These are phyloP conservation scores for Trididemnum nubilum DNA, from an alignment of 23 tunicate genomes.

Conservation along the genomic window DNA sequence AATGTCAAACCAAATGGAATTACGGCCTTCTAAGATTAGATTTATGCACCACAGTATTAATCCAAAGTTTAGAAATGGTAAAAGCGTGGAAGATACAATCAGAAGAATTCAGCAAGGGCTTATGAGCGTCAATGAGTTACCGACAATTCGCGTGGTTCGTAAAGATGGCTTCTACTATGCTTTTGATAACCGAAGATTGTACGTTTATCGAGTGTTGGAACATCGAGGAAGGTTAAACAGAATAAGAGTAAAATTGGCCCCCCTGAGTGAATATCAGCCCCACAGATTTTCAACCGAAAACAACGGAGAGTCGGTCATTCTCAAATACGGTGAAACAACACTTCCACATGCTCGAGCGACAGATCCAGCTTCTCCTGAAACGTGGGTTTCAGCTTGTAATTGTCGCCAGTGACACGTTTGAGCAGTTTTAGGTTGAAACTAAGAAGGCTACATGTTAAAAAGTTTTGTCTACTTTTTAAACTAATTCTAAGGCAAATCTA, in stretches of 20 bases:
- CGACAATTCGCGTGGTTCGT: conserved; percentile 15
- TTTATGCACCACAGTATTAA: conserved; percentile 29
- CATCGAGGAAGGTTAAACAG: neutral
- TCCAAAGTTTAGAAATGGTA: conserved; percentile 7
- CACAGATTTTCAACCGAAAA: neutral
- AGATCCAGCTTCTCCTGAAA: too few relatives aligned
- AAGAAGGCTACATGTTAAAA: too few relatives aligned
- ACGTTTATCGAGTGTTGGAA: too few relatives aligned
- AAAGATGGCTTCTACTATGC: too few relatives aligned
- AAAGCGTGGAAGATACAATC: conserved; percentile 6
- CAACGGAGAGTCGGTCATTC: neutral
- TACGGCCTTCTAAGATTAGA: conserved; percentile 24
- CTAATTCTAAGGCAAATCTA: too few relatives aligned
- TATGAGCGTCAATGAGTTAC: conserved; percentile 22
- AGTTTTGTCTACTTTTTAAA: too few relatives aligned
- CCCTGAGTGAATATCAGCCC: neutral
- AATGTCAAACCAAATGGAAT: neutral
- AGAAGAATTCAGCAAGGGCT: neutral
- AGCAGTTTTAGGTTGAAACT: too few relatives aligned
- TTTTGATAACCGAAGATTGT: too few relatives aligned
- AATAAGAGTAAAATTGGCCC: neutral
- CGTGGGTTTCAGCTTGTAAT: too few relatives aligned
- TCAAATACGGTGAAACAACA: too few relatives aligned
- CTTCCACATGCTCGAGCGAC: too few relatives aligned
- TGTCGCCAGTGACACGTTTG: too few relatives aligned